Percentiles rank a stretch among this genome's conserved stretches.
Conservation (phyloP, 2,888 invertebrate species). For the Dioctria linearis region DNA sequence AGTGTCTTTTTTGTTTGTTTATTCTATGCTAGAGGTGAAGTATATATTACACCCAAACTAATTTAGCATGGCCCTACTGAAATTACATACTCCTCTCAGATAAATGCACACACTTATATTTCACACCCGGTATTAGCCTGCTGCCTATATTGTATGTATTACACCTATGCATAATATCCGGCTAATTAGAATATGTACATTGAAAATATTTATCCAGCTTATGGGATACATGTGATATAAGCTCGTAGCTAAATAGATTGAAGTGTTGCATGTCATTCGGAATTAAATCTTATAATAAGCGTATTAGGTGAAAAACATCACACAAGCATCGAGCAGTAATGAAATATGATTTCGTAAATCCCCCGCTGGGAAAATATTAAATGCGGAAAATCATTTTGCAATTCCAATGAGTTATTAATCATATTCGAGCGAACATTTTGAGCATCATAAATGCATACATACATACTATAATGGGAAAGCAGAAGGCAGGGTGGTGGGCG, state of each 20-base stretch:
- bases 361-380: conserved; percentile 22
- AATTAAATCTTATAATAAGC: conserved; percentile 38
- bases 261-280: conserved; percentile 26
- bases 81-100: too few relatives aligned
- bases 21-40: too few relatives aligned
- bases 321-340: neutral
- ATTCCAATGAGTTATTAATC: conserved; percentile 42
- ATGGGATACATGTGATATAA: conserved; percentile 1
- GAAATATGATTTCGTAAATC: conserved; percentile 18
- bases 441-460: neutral
- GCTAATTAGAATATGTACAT: conserved; percentile 31
- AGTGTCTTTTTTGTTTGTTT: too few relatives aligned
- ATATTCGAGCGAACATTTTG: conserved; percentile 26
- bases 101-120: too few relatives aligned
- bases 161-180: conserved; percentile 13
- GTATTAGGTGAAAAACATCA: neutral
- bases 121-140: too few relatives aligned
- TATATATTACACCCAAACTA: too few relatives aligned
- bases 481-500: neutral
- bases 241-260: conserved; percentile 13
- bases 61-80: too few relatives aligned
- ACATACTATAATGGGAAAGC: neutral
- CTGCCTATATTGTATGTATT: too few relatives aligned
- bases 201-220: conserved; percentile 25
- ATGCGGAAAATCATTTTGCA: conserved; percentile 26